Evolutionary conservation across 2,888 invertebrate species (phyloP).

Genomic region (Melinaea menophilus): DNA sequence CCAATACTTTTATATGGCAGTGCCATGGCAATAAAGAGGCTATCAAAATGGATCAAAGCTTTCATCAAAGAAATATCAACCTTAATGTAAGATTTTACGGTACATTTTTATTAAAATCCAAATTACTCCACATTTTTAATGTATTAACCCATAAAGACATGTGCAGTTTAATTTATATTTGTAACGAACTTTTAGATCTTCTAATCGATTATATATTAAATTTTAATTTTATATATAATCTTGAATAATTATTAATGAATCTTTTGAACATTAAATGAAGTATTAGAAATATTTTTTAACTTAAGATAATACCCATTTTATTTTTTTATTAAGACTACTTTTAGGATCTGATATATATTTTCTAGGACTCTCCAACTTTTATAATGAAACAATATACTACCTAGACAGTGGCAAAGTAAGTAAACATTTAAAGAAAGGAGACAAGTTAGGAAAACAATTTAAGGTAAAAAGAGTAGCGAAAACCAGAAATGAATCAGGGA

Average conservation of each 20-base stretch:
- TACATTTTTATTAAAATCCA: neutral
- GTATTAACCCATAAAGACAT: neutral
- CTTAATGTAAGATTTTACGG: neutral
- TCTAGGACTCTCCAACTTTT: too few relatives aligned
- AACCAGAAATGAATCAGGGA: conserved; percentile 74
- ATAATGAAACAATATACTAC: neutral
- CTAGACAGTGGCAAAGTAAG: conserved; percentile 31
- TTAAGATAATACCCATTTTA: too few relatives aligned
- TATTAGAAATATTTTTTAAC: too few relatives aligned
- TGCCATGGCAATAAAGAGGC: conserved; percentile 5
- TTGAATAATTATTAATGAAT: too few relatives aligned
- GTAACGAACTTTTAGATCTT: too few relatives aligned
- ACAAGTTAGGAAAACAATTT: conserved; percentile 70
- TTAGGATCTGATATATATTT: too few relatives aligned
- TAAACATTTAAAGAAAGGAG: conserved; percentile 51
- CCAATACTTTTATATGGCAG: conserved; percentile 4
- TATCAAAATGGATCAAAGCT: conserved; percentile 3
- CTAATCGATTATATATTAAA: too few relatives aligned
- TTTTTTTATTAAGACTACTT: too few relatives aligned
- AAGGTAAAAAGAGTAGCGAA: conserved; percentile 75
- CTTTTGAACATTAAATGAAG: too few relatives aligned
- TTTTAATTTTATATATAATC: too few relatives aligned
- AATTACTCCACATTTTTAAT: neutral
- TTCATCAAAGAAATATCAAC: conserved; percentile 1
- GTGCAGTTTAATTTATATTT: neutral